Evolutionary conservation across 2,797 vertebrate species (phyloP).

Genomic region (Craterocephalus amniculus): DNA sequence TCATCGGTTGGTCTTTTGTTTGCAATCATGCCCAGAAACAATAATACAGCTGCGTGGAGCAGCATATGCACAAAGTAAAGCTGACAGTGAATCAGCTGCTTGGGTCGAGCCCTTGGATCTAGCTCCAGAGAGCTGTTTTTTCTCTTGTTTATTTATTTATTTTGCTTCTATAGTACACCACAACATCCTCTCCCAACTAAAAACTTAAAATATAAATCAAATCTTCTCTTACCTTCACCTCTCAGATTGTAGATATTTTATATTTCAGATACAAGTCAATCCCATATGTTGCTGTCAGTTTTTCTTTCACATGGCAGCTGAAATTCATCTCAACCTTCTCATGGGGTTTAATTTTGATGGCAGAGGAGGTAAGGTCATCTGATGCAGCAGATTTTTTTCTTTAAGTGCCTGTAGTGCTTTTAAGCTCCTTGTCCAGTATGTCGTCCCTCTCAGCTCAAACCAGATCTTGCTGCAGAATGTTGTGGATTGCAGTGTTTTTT

Average conservation of each 20-base stretch:
- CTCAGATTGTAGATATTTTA: not conserved
- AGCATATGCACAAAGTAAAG: conserved; percentile 39
- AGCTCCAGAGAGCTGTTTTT: conserved; percentile 6
- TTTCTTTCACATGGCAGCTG: not conserved
- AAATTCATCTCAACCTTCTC: not conserved
- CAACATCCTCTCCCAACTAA: not conserved
- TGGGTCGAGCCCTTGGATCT: conserved; percentile 11
- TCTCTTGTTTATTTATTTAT: not conserved
- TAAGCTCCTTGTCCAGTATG: not conserved
- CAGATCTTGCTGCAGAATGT: not conserved
- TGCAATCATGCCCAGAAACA: conserved; percentile 32
- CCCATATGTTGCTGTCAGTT: not conserved
- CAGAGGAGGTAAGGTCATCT: not conserved
- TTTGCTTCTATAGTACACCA: not conserved
- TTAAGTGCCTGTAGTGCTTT: not conserved
- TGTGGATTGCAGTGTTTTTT: not conserved
- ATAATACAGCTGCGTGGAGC: conserved; percentile 34
- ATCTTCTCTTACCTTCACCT: not conserved
- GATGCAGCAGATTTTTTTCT: not conserved
- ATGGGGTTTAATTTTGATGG: not conserved
- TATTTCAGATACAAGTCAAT: not conserved
- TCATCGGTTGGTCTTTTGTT: conserved; percentile 59
- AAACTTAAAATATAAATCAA: too few species aligned
- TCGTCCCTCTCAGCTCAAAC: not conserved
- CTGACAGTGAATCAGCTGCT: conserved; percentile 37